Conservation (phyloP, 1,140 invertebrate genomes). For the Melitaea cinxia region DNA sequence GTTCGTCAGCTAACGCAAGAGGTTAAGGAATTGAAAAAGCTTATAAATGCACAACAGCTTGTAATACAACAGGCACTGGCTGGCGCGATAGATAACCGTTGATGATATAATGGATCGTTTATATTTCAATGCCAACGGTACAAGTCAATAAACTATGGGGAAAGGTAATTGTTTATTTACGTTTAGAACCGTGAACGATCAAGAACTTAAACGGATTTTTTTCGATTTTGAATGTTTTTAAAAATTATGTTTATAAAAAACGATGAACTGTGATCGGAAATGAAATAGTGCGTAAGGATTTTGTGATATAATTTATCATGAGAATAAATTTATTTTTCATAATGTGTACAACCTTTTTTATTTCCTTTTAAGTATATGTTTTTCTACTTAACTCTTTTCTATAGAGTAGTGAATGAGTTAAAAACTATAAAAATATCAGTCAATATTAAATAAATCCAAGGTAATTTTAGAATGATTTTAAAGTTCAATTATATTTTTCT, state of each 20-base stretch:
- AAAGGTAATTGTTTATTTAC: conserved; percentile 59
- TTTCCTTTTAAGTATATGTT: neutral
- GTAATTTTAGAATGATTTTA: no score
- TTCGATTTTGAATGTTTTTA: conserved; percentile 8
- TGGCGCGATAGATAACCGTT: conserved; percentile 67
- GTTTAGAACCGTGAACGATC: conserved; percentile 39
- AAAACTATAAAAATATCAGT: no score
- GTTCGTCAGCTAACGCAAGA: conserved; percentile 82
- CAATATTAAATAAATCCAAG: no score
- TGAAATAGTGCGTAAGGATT: conserved; percentile 30
- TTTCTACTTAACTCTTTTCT: neutral
- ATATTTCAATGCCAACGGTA: conserved; percentile 75
- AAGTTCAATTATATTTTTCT: no score
- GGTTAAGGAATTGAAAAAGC: conserved; percentile 85
- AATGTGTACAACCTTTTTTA: neutral
- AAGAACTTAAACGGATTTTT: conserved; percentile 8
- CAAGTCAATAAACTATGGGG: conserved; percentile 75
- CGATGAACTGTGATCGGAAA: conserved; percentile 41
- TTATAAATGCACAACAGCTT: conserved; percentile 79
- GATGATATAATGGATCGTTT: conserved; percentile 76
- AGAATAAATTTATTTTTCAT: conserved; percentile 40
- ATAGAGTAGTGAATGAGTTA: neutral
- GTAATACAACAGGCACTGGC: conserved; percentile 75
- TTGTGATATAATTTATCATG: conserved; percentile 45
- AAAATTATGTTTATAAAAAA: conserved; percentile 13